Evolutionary conservation across 2,113 vertebrate genomes (phyloP).

Genomic region (Urocynchramus pylzowi): DNA sequence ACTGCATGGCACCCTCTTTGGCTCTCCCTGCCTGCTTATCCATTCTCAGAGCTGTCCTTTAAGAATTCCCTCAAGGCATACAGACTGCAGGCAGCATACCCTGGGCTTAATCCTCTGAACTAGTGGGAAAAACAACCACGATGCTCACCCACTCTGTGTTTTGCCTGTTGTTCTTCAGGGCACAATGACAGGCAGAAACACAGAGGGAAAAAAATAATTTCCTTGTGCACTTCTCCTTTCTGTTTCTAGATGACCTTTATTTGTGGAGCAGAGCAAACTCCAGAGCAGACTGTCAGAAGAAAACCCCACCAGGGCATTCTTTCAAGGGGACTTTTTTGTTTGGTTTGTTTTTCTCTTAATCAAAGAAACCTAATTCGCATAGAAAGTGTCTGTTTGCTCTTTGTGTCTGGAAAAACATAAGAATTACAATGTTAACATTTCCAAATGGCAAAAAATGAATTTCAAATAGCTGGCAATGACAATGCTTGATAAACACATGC

Average conservation of each 20-base stretch:
- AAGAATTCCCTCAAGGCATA: background rate
- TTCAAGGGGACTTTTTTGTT: background rate
- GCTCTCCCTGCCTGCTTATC: background rate
- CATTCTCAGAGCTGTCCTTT: background rate
- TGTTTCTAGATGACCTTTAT: background rate
- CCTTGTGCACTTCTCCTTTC: background rate
- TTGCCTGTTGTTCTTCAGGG: background rate
- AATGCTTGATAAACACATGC: conserved; percentile 23
- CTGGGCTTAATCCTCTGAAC: background rate
- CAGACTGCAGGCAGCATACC: background rate
- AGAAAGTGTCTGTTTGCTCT: background rate
- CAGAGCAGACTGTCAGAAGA: background rate
- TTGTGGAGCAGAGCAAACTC: background rate
- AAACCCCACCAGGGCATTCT: background rate
- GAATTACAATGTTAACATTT: conserved; percentile 24
- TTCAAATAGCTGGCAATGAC: conserved; percentile 20
- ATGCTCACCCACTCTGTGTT: fast-evolving
- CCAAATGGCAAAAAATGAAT: conserved; percentile 44
- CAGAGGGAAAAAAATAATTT: background rate
- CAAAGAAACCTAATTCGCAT: background rate
- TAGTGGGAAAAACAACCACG: background rate
- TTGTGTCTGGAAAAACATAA: background rate
- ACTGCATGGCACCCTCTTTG: fast-evolving
- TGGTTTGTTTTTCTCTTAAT: background rate
- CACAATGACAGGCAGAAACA: fast-evolving